These are phyloP conservation scores for Adrianichthys oophorus DNA, from an alignment of 2,797 vertebrate species.

Conservation along the genomic window DNA sequence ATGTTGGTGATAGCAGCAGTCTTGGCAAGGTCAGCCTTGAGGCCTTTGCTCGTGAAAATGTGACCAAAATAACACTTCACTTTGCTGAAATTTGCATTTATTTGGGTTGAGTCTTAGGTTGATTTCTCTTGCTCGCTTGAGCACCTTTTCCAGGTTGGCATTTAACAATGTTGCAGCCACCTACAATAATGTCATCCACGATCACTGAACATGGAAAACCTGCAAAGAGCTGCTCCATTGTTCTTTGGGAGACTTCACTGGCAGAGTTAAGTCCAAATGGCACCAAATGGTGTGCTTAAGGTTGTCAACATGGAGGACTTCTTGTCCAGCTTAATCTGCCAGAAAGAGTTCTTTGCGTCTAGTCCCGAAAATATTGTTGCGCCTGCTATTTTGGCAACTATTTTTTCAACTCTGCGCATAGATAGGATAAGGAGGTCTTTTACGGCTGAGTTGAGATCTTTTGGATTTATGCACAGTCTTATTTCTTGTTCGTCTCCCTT, in stretches of 20 bases:
- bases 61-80: neutral
- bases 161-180: neutral
- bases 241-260: neutral
- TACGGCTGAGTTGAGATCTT: slow-evolving; percentile 36
- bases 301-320: slow-evolving; percentile 29
- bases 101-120: neutral
- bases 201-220: neutral
- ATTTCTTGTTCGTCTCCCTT: slow-evolving; percentile 40
- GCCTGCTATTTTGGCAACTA: slow-evolving; percentile 29
- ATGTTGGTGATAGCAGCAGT: neutral
- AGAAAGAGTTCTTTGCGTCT: slow-evolving; percentile 34
- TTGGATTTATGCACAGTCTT: slow-evolving; percentile 36
- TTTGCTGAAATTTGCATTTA: neutral
- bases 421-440: slow-evolving; percentile 35
- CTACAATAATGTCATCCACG: neutral
- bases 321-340: slow-evolving; percentile 7
- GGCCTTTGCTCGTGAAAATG: slow-evolving; percentile 1
- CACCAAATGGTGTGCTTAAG: slow-evolving; percentile 33
- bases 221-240: slow-evolving; percentile 1
- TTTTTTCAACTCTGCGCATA: slow-evolving; percentile 35
- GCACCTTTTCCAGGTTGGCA: neutral
- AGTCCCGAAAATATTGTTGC: slow-evolving; percentile 10
- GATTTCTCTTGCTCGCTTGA: neutral
- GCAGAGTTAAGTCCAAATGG: slow-evolving; percentile 17
- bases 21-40: slow-evolving; percentile 11